A percentile compares a stretch with the other conserved stretches of the same genome.
Evolutionary conservation across 2,797 vertebrate genomes (phyloP).

Genomic region (Pseudochirops corinnae): DNA sequence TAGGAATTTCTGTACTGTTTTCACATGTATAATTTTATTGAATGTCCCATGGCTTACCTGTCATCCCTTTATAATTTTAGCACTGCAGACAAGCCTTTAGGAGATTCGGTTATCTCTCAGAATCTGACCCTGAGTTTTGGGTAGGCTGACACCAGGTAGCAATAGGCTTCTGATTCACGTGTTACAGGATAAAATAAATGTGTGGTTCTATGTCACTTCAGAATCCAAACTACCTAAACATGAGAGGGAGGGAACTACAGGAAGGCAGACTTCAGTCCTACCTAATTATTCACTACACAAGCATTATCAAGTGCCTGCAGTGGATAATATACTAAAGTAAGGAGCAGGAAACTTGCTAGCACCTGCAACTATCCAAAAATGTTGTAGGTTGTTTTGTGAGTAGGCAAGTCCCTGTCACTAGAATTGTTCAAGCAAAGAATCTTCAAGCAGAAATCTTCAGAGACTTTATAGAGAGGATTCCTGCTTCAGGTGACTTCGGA

Average conservation of each 20-base stretch:
- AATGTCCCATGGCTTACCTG: conserved; percentile 9
- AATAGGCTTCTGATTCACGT: conserved; percentile 60
- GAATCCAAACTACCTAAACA: background rate
- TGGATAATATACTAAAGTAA: background rate
- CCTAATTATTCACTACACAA: background rate
- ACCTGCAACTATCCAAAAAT: background rate
- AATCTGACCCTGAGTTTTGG: conserved; percentile 67
- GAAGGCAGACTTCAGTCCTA: background rate
- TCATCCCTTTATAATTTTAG: conserved; percentile 30
- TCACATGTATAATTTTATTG: background rate
- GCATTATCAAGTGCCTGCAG: background rate
- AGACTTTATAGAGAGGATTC: background rate
- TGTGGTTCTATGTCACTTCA: background rate
- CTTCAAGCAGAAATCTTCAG: background rate
- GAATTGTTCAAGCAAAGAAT: background rate
- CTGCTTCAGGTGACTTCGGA: background rate
- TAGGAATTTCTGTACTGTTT: background rate
- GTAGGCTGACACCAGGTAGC: conserved; percentile 80
- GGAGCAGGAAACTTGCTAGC: background rate
- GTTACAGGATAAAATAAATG: background rate
- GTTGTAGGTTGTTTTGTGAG: background rate
- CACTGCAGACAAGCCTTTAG: background rate
- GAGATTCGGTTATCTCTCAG: conserved; percentile 9
- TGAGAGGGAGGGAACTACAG: background rate
- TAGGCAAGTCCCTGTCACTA: background rate